Evolutionary conservation across 2,888 invertebrate genomes (phyloP).

Genomic region (Megamerina dolium): DNA sequence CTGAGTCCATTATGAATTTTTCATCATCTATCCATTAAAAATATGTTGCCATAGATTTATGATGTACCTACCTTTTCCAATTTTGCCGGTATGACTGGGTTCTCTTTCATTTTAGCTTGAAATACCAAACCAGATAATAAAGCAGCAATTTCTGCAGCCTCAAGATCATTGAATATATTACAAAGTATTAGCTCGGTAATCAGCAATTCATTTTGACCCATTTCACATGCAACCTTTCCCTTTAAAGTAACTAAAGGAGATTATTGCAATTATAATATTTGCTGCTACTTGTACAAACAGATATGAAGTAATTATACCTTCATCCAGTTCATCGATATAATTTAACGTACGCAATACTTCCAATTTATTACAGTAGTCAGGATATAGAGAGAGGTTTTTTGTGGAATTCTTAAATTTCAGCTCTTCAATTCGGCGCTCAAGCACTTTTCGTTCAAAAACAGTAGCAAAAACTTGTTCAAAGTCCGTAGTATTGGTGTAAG

Average conservation of each 20-base stretch:
- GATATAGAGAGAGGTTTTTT: constrained; percentile 77
- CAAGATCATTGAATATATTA: constrained; percentile 78
- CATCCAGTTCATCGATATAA: constrained; percentile 64
- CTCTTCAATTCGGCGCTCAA: constrained; percentile 63
- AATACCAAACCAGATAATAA: constrained; percentile 89
- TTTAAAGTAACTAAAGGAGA: constrained; percentile 67
- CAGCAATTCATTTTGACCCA: constrained; percentile 82
- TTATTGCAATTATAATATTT: no score
- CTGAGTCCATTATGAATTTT: no score
- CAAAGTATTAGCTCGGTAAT: constrained; percentile 91
- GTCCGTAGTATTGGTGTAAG: constrained; percentile 68
- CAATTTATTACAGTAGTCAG: constrained; percentile 81
- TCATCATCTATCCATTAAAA: no score
- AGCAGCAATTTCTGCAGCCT: constrained; percentile 89
- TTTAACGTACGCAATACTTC: constrained; percentile 69
- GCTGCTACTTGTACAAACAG: neutral
- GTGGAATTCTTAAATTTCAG: constrained; percentile 73
- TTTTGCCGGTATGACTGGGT: constrained; percentile 49
- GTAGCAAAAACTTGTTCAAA: constrained; percentile 72
- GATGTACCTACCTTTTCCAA: constrained; percentile 30
- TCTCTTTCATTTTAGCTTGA: constrained; percentile 68
- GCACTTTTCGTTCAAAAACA: constrained; percentile 67
- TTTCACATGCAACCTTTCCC: constrained; percentile 80
- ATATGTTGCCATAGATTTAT: no score
- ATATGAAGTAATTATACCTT: constrained; percentile 49